phyloP scores from a whole-genome alignment of 2,113 vertebrate species.

The Leptodactylus fuscus region DNA sequence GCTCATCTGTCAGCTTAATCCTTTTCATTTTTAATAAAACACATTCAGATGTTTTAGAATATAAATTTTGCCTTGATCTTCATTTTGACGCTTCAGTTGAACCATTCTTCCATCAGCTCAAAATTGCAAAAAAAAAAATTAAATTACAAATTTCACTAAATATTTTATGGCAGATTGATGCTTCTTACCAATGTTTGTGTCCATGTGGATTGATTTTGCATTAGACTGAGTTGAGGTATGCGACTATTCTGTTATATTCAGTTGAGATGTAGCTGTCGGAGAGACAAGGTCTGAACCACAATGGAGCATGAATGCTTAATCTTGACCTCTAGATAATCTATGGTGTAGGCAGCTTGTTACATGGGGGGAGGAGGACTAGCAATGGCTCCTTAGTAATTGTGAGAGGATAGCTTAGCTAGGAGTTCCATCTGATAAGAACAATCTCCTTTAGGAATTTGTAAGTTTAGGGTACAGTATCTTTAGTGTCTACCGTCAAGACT shows the following conservation, averaged over 20 bases:
- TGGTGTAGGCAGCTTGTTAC: not conserved
- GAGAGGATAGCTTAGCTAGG: not conserved
- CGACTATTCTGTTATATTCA: not conserved
- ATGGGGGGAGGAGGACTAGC: not conserved
- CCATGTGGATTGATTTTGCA: not conserved
- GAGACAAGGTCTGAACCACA: not conserved
- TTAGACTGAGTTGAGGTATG: not conserved
- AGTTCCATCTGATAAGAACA: not conserved
- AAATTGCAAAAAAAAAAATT: too few relatives aligned
- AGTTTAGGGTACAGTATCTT: too few relatives aligned
- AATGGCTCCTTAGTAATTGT: not conserved
- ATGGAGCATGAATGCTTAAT: not conserved
- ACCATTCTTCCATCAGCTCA: not conserved
- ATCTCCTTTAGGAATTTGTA: not conserved
- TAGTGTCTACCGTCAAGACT: too few relatives aligned
- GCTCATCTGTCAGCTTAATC: conserved; percentile 45
- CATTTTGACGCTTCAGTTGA: not conserved
- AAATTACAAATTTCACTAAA: not conserved
- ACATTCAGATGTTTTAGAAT: conserved; percentile 41
- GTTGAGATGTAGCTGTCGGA: not conserved
- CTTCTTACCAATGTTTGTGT: not conserved
- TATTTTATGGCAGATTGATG: not conserved
- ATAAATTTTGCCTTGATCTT: conserved; percentile 42
- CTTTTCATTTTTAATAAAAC: conserved; percentile 29
- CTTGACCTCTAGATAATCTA: not conserved